Evolutionary conservation across 2,888 invertebrate species (phyloP).

Genomic region (Gari tellinella): DNA sequence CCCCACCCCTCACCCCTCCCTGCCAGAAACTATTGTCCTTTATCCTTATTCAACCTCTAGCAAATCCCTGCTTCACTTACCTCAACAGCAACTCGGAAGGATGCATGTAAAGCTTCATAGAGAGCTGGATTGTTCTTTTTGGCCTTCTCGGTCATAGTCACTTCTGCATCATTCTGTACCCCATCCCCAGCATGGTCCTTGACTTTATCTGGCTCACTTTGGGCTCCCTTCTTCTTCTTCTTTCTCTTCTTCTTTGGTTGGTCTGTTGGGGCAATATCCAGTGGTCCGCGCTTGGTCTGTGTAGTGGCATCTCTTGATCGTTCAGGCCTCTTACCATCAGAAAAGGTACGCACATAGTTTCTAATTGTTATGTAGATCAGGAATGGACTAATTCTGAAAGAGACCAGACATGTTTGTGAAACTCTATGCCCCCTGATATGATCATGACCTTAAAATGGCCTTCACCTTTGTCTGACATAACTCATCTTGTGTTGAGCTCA

Average conservation of each 20-base stretch:
- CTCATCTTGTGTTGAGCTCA: too few relatives aligned
- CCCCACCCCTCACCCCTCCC: too few relatives aligned
- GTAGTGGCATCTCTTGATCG: constrained; percentile 8
- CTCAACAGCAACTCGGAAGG: constrained; percentile 52
- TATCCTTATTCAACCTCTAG: too few relatives aligned
- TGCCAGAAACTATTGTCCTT: too few relatives aligned
- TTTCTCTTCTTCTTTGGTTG: constrained; percentile 45
- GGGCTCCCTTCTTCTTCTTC: constrained; percentile 42
- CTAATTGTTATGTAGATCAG: constrained; percentile 49
- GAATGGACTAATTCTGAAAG: constrained; percentile 56
- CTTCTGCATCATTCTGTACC: constrained; percentile 18
- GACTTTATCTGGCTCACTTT: constrained; percentile 13
- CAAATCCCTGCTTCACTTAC: too few relatives aligned
- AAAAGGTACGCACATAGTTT: constrained; percentile 37
- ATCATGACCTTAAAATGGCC: too few relatives aligned
- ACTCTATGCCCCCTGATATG: too few relatives aligned
- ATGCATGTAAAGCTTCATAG: constrained; percentile 40
- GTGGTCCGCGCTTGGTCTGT: constrained; percentile 4
- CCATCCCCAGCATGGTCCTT: constrained; percentile 14
- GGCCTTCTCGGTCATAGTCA: constrained; percentile 29
- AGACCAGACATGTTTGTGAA: not conserved
- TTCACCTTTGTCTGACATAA: too few relatives aligned
- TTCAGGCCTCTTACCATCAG: constrained; percentile 27
- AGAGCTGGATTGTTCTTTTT: constrained; percentile 50
- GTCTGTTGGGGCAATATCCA: not conserved